Conservation (phyloP, 2,113 vertebrate species). For the Centropus unirufus region DNA sequence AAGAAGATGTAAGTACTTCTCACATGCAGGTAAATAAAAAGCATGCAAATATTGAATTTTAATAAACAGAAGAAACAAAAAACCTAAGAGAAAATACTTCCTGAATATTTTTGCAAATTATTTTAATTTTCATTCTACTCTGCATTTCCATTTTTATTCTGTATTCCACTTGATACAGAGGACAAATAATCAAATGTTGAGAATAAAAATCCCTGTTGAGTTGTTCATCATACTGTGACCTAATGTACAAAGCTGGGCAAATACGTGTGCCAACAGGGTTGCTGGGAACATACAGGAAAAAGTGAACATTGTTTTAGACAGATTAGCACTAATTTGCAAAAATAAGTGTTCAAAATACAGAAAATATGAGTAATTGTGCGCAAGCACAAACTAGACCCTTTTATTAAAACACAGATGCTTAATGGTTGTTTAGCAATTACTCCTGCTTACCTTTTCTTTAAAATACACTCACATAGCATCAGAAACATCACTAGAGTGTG, state of each 20-base stretch:
- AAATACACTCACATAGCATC: not conserved
- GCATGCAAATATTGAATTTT: not conserved
- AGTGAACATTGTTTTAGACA: not conserved
- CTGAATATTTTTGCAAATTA: not conserved
- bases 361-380: not conserved
- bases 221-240: not conserved
- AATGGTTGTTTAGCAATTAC: not conserved
- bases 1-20: not conserved
- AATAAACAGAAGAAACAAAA: not conserved
- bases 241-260: not conserved
- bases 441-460: not conserved
- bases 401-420: not conserved
- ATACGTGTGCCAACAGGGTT: not conserved
- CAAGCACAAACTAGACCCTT: not conserved
- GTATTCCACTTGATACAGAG: not conserved
- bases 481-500: not conserved
- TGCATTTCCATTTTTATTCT: not conserved
- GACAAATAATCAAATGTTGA: not conserved
- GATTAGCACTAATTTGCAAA: not conserved
- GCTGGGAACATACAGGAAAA: not conserved
- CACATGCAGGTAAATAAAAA: not conserved
- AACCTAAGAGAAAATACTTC: rapidly evolving
- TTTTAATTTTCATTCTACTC: not conserved
- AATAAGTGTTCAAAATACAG: too few species aligned
- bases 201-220: not conserved